Evolutionary conservation across 2,113 vertebrate genomes (phyloP).

Genomic region (Trogon melanurus): DNA sequence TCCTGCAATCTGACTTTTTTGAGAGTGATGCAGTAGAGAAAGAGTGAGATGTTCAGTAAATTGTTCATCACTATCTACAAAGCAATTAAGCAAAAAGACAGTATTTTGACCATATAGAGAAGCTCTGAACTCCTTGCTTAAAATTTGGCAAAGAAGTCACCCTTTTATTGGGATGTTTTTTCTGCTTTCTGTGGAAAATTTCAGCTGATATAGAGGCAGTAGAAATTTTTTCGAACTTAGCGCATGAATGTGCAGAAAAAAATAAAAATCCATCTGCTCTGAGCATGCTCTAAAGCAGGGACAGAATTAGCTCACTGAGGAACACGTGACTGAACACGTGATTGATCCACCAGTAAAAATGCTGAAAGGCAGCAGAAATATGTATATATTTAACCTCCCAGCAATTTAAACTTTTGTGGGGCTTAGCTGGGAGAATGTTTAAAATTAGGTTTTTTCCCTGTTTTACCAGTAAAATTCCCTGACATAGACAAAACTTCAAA

Average conservation of each 20-base stretch:
- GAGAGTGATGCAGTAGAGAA: not conserved
- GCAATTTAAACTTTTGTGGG: not conserved
- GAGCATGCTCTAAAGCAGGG: not conserved
- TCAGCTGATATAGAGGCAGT: not conserved
- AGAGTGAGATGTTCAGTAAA: not conserved
- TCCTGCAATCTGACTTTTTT: not conserved
- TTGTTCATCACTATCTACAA: not conserved
- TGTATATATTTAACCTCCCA: not conserved
- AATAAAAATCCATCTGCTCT: not conserved
- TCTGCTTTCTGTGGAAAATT: not conserved
- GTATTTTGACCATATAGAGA: not conserved
- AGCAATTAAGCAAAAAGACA: not conserved
- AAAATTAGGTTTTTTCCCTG: not conserved
- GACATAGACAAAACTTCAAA: not conserved
- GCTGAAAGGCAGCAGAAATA: slow-evolving; percentile 26
- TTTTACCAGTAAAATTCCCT: not conserved
- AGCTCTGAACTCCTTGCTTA: not conserved
- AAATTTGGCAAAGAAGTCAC: not conserved
- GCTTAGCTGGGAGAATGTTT: not conserved
- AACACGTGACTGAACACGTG: slow-evolving; percentile 26
- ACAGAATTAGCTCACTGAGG: slow-evolving; percentile 22
- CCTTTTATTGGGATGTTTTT: not conserved
- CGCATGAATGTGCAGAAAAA: not conserved
- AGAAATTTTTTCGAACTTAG: not conserved
- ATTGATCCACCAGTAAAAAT: slow-evolving; percentile 41